Conservation (phyloP, 2,113 vertebrate genomes). For the Hypomesus transpacificus region DNA sequence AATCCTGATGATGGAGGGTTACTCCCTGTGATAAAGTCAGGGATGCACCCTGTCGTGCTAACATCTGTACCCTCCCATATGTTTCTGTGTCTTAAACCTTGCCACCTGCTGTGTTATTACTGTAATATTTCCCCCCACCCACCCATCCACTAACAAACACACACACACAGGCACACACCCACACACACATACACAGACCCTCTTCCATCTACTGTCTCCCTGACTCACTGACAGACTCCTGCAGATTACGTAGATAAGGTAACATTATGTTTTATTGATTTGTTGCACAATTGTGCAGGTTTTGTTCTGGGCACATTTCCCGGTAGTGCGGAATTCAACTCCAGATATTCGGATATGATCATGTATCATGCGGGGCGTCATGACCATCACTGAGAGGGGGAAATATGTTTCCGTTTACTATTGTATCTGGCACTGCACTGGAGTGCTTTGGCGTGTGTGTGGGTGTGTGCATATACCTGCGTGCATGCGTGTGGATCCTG, state of each 20-base stretch:
- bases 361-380: background rate
- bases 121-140: conserved; percentile 86
- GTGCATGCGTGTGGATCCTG: too few relatives aligned
- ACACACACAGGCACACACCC: too few relatives aligned
- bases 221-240: conserved; percentile 81
- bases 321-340: background rate
- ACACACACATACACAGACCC: too few relatives aligned
- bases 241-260: conserved; percentile 85
- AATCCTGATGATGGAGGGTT: conserved; percentile 82
- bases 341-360: background rate
- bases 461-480: too few relatives aligned
- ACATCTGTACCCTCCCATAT: conserved; percentile 91
- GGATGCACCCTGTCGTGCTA: conserved; percentile 84
- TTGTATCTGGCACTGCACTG: background rate
- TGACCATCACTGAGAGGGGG: background rate
- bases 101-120: conserved; percentile 89
- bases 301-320: conserved; percentile 79
- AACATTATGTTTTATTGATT: conserved; percentile 72
- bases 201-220: conserved; percentile 67
- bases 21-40: conserved; percentile 68
- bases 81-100: conserved; percentile 88
- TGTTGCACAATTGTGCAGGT: conserved; percentile 84
- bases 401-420: background rate
- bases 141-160: conserved; percentile 53
- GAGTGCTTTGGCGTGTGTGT: too few relatives aligned